Conservation (phyloP, 2,113 vertebrate genomes). For the Micronycteris hirsuta region DNA sequence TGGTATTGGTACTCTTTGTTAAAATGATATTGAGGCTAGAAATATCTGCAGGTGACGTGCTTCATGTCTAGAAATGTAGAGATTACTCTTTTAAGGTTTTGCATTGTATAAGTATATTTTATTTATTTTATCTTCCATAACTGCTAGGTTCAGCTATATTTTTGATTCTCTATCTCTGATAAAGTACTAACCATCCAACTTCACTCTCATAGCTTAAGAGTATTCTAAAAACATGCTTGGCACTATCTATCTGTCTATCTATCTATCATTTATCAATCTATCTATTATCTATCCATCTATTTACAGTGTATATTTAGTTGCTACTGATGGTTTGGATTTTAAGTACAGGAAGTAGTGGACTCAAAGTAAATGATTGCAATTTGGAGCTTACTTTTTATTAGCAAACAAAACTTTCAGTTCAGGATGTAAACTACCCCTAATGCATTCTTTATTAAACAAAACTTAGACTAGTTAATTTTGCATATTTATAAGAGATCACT, state of each 20-base stretch:
- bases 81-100: background rate
- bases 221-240: background rate
- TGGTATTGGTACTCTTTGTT: background rate
- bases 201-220: background rate
- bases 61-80: background rate
- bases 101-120: background rate
- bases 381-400: background rate
- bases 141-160: background rate
- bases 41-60: background rate
- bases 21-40: background rate
- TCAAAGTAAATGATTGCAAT: background rate
- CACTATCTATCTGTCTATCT: background rate
- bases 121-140: background rate
- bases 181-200: background rate
- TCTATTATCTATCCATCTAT: background rate
- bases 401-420: background rate
- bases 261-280: background rate
- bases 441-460: background rate
- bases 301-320: background rate
- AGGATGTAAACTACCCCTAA: background rate
- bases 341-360: background rate
- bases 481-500: constrained; percentile 34
- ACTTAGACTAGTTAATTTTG: background rate
- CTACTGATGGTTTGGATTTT: background rate
- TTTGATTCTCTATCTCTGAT: background rate